A percentile compares a stretch with the other conserved stretches of the same genome.
phyloP scores from a whole-genome alignment of 1,140 invertebrate genomes.

The Diprion similis region DNA sequence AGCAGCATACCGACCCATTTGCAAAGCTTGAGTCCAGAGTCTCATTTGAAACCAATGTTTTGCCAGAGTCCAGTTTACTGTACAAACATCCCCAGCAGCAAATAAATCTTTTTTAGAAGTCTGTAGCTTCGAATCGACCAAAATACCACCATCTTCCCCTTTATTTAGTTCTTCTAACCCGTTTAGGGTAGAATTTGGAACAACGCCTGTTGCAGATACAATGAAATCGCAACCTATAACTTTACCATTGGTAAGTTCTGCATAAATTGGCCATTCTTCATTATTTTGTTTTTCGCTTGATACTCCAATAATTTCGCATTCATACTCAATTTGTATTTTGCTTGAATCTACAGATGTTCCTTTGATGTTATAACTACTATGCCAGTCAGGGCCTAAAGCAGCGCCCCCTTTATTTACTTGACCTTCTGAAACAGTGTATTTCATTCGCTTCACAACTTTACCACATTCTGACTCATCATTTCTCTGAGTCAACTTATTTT shows the following conservation, averaged over 20 bases:
- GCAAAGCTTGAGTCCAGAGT: conserved; percentile 96
- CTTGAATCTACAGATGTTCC: conserved; percentile 60
- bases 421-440: conserved; percentile 69
- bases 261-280: conserved; percentile 73
- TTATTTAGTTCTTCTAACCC: conserved; percentile 66
- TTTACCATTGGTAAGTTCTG: conserved; percentile 78
- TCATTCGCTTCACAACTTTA: conserved; percentile 69
- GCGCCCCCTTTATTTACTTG: conserved; percentile 69
- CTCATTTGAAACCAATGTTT: conserved; percentile 96
- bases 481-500: conserved; percentile 57
- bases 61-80: conserved; percentile 77
- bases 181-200: conserved; percentile 70
- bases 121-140: conserved; percentile 86
- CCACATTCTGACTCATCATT: conserved; percentile 22
- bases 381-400: conserved; percentile 96
- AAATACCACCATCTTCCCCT: conserved; percentile 76
- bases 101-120: conserved; percentile 83
- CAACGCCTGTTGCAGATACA: conserved; percentile 94
- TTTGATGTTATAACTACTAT: conserved; percentile 71
- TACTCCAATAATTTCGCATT: conserved; percentile 72
- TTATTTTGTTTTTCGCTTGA: conserved; percentile 49
- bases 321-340: conserved; percentile 68
- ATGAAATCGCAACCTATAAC: conserved; percentile 88
- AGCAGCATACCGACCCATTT: conserved; percentile 95
- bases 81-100: conserved; percentile 95